Evolutionary conservation across 2,113 vertebrate genomes (phyloP), one percentile per base, ranked within the genome.

Genomic region (Chaenogobius annularis): DNA sequence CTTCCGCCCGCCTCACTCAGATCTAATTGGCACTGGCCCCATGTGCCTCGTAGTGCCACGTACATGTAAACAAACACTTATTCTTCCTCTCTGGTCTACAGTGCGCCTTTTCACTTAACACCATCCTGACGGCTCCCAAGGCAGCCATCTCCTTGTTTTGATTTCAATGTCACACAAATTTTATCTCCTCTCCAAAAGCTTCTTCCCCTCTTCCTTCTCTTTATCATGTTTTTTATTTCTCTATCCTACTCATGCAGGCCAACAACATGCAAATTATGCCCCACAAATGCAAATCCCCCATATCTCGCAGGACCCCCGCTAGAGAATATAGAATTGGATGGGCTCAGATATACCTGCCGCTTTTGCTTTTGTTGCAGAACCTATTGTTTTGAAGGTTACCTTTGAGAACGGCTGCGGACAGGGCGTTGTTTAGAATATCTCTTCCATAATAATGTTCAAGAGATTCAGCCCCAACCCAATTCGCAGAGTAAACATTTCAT

Each of bases 21-120:
- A 80, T 87, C 85, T 88, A 88, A 90, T 84, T 90, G 86, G 77
- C 85, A 77, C 64, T 48, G 80, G 84, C 81, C 90, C 84, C 87
- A 86, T 88, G 86, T 89, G 88, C 75, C 83, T 69, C 75, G 73
- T 81, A 74, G 81, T 70, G 75, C 86, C 40, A 85, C 73, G 50
- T 76, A 61, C 72, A 86, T 87, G 83, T 82, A 88, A 87, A 86
- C 87, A 87, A 85, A 85, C 78, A 79, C 69, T 46, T 63, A 69
- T 19, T 66, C 65, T 19, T 22, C 9, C 55, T 35, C 75, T 70
- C 77, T 7, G 19, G 12, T 70, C 56, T 79, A 55, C 72, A 78
- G 50, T 76, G n/a, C 19, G n/a, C 74, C 72, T 83, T 90, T 85
- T 83, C 79, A 82, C 88, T 83, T 82, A 82, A 73, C 83, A 75